A percentile compares a stretch with the other conserved stretches of the same genome.
Conservation (phyloP, 2,113 vertebrate genomes). For the Barbus barbus region DNA sequence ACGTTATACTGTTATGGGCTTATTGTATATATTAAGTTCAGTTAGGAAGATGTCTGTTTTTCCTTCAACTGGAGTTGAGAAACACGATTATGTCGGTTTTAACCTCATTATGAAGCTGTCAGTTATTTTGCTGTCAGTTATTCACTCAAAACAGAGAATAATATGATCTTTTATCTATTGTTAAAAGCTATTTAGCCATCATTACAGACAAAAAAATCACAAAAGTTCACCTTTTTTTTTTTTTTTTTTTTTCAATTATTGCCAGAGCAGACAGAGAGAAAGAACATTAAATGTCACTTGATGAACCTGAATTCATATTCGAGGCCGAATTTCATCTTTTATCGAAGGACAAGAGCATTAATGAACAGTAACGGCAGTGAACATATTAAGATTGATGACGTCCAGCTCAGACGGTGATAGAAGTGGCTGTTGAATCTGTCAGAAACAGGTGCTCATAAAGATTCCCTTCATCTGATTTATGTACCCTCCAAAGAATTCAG, state of each 20-base stretch:
- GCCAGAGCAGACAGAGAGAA: not conserved
- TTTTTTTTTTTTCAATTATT: not conserved
- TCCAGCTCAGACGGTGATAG: not conserved
- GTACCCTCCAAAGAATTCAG: constrained; percentile 1
- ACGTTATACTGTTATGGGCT: not conserved
- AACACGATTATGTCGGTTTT: not conserved
- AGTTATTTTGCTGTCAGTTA: not conserved
- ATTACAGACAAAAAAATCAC: not conserved
- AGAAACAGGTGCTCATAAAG: constrained; percentile 48
- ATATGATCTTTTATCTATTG: not conserved
- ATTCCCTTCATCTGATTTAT: constrained; percentile 19
- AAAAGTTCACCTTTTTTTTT: not conserved
- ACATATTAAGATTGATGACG: constrained; percentile 11
- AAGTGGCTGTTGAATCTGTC: constrained; percentile 27
- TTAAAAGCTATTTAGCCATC: not conserved
- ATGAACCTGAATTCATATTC: not conserved
- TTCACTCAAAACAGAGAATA: not conserved
- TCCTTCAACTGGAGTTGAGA: not conserved
- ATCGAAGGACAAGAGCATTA: not conserved
- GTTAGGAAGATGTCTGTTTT: not conserved
- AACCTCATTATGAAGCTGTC: not conserved
- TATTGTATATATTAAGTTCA: not conserved
- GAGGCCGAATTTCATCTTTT: not conserved
- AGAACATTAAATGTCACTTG: not conserved
- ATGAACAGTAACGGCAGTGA: not conserved